Base-by-base conservation (phyloP, 1,140 invertebrate species). In the Augochlora pura region DNA sequence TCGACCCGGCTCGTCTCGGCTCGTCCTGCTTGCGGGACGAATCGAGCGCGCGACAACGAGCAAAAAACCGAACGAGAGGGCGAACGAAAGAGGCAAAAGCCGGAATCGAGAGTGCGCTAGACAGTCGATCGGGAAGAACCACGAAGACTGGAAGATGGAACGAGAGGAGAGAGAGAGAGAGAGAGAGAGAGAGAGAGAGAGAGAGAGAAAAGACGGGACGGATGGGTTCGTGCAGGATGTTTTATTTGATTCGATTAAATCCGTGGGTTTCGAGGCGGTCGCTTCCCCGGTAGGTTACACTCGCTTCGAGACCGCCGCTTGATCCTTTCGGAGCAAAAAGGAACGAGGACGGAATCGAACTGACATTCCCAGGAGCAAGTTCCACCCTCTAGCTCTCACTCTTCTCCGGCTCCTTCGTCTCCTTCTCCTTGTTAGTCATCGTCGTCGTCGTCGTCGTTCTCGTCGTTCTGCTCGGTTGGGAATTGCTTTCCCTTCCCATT, bases 191-290 rank as follows among this genome's bases (percentile, higher is more conserved):
- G n/a, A 23, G 60, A 64, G 14, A 68, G 66, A 66, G 67, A 16
- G 42, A 21, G 7, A 46, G 49, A 57, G 64, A 72, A 77, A 52
- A 49, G 49, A 52, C 21, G 66, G 39, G 60, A 65, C 60, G 70
- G 69, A 75, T 63, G 25, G 42, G 27, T 81, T 65, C 59, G 75
- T 2, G 27, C 60, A 38, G 14, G 32, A 72, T 63, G 76, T 78
- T 78, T 78, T 78, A 78, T 78, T 78, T 32, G 68, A 78, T 78
- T 78, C 69, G 76, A 78, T 78, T 78, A 78, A 78, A 78, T 78
- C 76, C 60, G 54, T 42, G 68, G 76, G 60, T 72, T 78, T 57
- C 60, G 49, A n/a, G 32, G 39, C 9, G 23, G 68, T 2, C 18
- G 67, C 7, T 63, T 57, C 14, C 21, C 21, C 46, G 69, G 49